These are phyloP conservation scores for Spheniscus mendiculus DNA, from an alignment of 2,113 vertebrate species.

Conservation along the genomic window DNA sequence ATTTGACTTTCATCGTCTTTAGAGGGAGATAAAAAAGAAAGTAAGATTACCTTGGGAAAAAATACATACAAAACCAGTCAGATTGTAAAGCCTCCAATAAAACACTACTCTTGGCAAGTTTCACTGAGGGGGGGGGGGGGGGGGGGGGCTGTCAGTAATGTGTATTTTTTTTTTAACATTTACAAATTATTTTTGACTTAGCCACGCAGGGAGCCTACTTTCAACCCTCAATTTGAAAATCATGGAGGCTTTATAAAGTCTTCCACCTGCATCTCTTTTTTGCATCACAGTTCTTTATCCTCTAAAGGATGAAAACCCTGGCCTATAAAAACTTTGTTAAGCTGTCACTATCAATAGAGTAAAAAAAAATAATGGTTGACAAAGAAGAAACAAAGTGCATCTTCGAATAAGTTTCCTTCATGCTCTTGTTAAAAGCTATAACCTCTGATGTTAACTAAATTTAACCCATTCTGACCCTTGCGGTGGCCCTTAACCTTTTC, in stretches of 20 bases:
- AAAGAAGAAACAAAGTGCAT: constrained; percentile 85
- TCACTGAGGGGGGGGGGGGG: background rate
- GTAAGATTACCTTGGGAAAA: background rate
- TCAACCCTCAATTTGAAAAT: constrained; percentile 78
- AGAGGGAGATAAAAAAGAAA: background rate
- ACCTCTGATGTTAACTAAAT: constrained; percentile 82
- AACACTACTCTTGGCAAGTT: constrained; percentile 27
- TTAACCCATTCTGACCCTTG: constrained; percentile 79
- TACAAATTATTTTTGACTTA: constrained; percentile 79
- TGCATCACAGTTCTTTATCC: constrained; percentile 73
- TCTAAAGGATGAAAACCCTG: constrained; percentile 76
- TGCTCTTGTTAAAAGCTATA: constrained; percentile 83
- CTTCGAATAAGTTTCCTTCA: constrained; percentile 78
- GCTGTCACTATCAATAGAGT: constrained; percentile 79
- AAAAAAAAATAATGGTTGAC: constrained; percentile 74
- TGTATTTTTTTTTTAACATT: constrained; percentile 64
- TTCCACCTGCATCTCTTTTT: constrained; percentile 82
- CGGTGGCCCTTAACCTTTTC: constrained; percentile 77
- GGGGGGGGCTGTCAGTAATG: background rate
- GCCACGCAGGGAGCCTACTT: constrained; percentile 79
- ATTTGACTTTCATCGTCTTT: background rate
- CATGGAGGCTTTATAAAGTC: constrained; percentile 78
- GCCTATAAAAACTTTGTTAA: constrained; percentile 82
- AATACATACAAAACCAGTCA: background rate
- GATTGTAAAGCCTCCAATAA: background rate